Percentiles rank a stretch among this genome's conserved stretches.
Conservation (phyloP, 2,797 vertebrate genomes). For the Todus mexicanus region DNA sequence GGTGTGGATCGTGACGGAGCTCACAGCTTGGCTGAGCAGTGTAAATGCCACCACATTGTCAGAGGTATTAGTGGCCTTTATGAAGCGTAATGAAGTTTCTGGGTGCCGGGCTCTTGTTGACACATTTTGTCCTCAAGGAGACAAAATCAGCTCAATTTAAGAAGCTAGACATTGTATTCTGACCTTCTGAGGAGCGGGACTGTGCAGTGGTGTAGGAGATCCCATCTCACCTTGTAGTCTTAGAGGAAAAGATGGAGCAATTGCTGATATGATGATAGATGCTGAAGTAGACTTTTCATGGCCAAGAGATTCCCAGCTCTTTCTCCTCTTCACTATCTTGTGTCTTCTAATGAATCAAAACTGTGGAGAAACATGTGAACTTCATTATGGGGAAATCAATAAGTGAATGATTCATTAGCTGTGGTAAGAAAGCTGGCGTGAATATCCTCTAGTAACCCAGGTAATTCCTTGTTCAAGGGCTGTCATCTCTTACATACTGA, state of each 20-base stretch:
- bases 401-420: background rate
- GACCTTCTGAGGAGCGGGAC: background rate
- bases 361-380: background rate
- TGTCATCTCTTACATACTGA: background rate
- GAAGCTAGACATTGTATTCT: background rate
- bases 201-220: fast-evolving
- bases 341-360: background rate
- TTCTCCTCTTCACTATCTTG: background rate
- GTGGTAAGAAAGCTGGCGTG: background rate
- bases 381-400: background rate
- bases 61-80: background rate
- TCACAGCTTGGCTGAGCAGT: background rate
- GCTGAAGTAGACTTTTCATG: background rate
- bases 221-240: background rate
- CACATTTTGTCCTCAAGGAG: background rate
- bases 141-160: background rate
- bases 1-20: background rate
- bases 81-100: background rate
- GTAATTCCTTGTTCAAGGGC: background rate
- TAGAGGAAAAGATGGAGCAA: background rate
- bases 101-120: background rate
- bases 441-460: background rate
- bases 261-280: background rate
- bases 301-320: background rate
- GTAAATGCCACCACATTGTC: background rate